A percentile compares a stretch with the other conserved stretches of the same genome.
phyloP scores from a whole-genome alignment of 2,888 invertebrate species.

The Macrostomum cliftonense region DNA sequence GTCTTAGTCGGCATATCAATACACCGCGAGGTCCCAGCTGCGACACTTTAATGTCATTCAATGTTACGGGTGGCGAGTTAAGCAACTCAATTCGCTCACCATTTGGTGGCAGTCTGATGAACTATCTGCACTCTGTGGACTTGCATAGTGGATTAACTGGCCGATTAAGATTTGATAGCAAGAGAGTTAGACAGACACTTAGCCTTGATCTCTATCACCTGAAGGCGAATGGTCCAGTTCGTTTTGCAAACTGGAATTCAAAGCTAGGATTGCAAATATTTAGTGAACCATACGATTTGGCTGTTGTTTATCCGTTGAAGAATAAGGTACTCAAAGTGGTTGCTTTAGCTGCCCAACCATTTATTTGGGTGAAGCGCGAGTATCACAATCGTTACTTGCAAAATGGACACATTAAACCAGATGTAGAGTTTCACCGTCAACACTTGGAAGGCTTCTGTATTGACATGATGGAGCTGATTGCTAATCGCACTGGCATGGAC shows the following conservation, averaged over 20 bases:
- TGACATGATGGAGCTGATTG: constrained; percentile 61
- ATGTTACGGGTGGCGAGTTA: not conserved
- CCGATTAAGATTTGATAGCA: not conserved
- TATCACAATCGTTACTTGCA: no score
- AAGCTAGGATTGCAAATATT: not conserved
- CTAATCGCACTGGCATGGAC: constrained; percentile 57
- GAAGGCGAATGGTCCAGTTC: not conserved
- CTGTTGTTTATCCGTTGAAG: not conserved
- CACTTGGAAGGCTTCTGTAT: constrained; percentile 49
- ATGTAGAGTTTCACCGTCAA: not conserved
- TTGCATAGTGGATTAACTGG: not conserved
- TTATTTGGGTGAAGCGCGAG: not conserved
- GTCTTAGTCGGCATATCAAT: no score
- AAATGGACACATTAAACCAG: no score
- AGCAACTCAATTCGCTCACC: not conserved
- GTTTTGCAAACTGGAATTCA: not conserved
- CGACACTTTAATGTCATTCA: no score
- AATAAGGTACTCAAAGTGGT: not conserved
- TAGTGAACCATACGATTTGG: not conserved
- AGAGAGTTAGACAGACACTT: not conserved
- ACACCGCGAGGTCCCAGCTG: no score
- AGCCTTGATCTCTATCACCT: constrained; percentile 1
- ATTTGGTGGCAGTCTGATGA: not conserved
- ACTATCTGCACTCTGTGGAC: not conserved
- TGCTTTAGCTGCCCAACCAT: not conserved